Evolutionary conservation across 1,140 invertebrate species (phyloP).

Genomic region (Fopius arisanus): DNA sequence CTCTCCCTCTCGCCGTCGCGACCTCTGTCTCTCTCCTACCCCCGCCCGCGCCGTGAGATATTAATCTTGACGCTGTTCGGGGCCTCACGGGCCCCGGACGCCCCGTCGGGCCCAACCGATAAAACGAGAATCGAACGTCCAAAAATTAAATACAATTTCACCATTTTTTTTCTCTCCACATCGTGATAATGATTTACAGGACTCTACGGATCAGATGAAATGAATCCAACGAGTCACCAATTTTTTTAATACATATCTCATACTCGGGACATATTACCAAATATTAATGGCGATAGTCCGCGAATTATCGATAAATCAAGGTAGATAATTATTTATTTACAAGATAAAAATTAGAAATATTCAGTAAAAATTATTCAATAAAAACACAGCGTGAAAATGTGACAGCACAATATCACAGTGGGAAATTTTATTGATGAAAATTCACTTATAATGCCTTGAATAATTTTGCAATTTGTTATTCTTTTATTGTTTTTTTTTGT

Average conservation of each 20-base stretch:
- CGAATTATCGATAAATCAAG: not conserved
- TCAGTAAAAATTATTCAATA: no score
- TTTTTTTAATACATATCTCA: conserved; percentile 23
- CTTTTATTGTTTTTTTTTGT: no score
- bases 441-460: no score
- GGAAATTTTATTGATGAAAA: no score
- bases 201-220: conserved; percentile 20
- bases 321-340: no score
- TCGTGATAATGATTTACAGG: conserved; percentile 37
- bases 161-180: conserved; percentile 14
- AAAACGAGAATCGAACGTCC: conserved; percentile 40
- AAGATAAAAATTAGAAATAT: no score
- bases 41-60: conserved; percentile 36
- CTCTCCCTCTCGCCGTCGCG: not conserved
- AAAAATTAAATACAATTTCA: conserved; percentile 41
- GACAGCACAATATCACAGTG: no score
- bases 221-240: not conserved
- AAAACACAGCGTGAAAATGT: no score
- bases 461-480: no score
- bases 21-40: conserved; percentile 16
- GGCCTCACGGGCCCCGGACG: conserved; percentile 2
- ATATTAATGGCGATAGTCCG: not conserved
- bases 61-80: conserved; percentile 37
- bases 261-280: not conserved
- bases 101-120: conserved; percentile 33